Evolutionary conservation across 2,797 vertebrate species (phyloP).

Genomic region (Tenualosa thibaudeaui): DNA sequence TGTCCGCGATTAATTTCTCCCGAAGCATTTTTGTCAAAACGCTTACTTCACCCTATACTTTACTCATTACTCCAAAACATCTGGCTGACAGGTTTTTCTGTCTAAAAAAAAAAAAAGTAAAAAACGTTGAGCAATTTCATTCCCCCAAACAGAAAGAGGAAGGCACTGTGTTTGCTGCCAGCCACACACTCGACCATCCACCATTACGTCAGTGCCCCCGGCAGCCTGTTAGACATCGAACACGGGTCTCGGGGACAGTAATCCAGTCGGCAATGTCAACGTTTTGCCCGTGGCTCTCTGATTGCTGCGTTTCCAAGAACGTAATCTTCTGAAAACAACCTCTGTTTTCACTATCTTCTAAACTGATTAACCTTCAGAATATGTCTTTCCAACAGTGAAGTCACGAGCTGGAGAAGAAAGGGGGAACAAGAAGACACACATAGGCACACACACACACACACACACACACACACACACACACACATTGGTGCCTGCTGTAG

Average conservation of each 20-base stretch:
- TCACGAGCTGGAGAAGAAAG: slow-evolving; percentile 37
- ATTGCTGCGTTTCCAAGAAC: slow-evolving; percentile 73
- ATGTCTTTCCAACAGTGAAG: slow-evolving; percentile 73
- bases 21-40: slow-evolving; percentile 82
- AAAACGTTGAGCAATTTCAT: slow-evolving; percentile 76
- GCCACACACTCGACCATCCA: slow-evolving; percentile 69
- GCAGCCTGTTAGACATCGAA: slow-evolving; percentile 67
- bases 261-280: slow-evolving; percentile 68
- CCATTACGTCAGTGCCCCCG: slow-evolving; percentile 73
- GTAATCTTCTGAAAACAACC: slow-evolving; percentile 77
- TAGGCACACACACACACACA: background rate
- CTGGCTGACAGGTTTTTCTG: slow-evolving; percentile 80
- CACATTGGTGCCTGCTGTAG: slow-evolving; percentile 78
- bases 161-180: slow-evolving; percentile 63
- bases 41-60: slow-evolving; percentile 88
- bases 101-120: slow-evolving; percentile 53
- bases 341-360: slow-evolving; percentile 78
- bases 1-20: slow-evolving; percentile 85
- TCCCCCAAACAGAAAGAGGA: slow-evolving; percentile 77
- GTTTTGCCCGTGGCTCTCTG: slow-evolving; percentile 67
- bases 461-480: slow-evolving; percentile 30
- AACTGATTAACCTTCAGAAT: slow-evolving; percentile 75
- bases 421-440: background rate
- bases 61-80: slow-evolving; percentile 88
- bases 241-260: slow-evolving; percentile 62